Evolutionary conservation across 2,113 vertebrate genomes (phyloP).

Genomic region (Ranitomeya variabilis): DNA sequence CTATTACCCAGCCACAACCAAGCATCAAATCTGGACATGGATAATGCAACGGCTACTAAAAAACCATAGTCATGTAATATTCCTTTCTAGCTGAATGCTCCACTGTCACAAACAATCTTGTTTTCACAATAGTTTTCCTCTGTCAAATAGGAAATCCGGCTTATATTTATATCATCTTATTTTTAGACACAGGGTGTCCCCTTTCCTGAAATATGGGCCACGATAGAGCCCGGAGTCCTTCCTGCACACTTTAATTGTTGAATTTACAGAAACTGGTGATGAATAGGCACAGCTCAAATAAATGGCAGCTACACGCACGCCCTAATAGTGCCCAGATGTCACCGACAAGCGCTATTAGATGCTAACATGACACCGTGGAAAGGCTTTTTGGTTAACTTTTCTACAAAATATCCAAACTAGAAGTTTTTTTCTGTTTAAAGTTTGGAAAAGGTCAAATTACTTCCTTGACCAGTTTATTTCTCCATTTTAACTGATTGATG

Average conservation of each 20-base stretch:
- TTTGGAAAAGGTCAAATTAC: background rate
- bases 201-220: conserved; percentile 11
- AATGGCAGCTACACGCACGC: background rate
- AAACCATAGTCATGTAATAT: background rate
- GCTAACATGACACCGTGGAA: background rate
- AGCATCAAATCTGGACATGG: background rate
- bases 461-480: background rate
- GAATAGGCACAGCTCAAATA: background rate
- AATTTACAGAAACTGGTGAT: background rate
- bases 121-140: conserved; percentile 23
- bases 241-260: conserved; percentile 6
- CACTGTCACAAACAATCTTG: background rate
- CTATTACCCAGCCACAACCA: no score
- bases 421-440: background rate
- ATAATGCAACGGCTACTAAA: background rate
- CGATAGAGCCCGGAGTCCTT: conserved; percentile 18
- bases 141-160: conserved; percentile 19
- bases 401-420: background rate
- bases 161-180: conserved; percentile 25
- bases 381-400: background rate
- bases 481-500: background rate
- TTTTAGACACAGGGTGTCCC: conserved; percentile 35
- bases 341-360: background rate
- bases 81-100: background rate
- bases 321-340: background rate